phyloP scores from a whole-genome alignment of 2,888 invertebrate genomes.

The Cyclophora punctaria region DNA sequence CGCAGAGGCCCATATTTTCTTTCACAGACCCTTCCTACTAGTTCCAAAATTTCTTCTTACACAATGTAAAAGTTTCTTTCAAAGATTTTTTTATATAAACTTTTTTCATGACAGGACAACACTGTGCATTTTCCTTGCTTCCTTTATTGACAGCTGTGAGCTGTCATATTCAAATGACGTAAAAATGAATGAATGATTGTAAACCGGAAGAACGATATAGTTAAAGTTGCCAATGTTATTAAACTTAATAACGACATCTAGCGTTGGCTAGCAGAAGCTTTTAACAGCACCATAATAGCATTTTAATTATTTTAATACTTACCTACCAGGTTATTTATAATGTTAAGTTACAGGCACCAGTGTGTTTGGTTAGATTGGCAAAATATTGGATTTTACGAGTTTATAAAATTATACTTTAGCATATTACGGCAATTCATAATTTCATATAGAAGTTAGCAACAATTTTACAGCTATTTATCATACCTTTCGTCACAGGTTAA shows the following conservation, averaged over 20 bases:
- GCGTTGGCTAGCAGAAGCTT: constrained; percentile 2
- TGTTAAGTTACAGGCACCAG: no score
- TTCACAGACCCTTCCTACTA: constrained; percentile 5
- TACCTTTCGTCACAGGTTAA: no score
- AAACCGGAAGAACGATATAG: constrained; percentile 22
- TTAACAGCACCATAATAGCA: no score
- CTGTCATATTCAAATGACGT: constrained; percentile 25
- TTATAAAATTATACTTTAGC: no score
- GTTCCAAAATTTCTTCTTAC: constrained; percentile 5
- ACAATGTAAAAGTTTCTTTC: neutral
- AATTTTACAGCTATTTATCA: no score
- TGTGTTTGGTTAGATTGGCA: no score
- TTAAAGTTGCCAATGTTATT: constrained; percentile 1
- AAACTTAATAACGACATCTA: constrained; percentile 15
- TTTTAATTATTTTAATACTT: no score
- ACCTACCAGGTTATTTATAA: no score
- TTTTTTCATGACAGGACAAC: constrained; percentile 5
- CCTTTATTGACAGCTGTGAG: constrained; percentile 26
- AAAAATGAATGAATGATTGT: neutral
- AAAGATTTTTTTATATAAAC: constrained; percentile 5
- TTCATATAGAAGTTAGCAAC: no score
- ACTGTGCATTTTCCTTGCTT: constrained; percentile 2
- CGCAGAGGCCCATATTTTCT: constrained; percentile 55
- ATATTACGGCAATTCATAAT: no score
- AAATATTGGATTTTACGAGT: no score